Conservation (phyloP, 1,140 invertebrate species). For the Orchestia grillus region DNA sequence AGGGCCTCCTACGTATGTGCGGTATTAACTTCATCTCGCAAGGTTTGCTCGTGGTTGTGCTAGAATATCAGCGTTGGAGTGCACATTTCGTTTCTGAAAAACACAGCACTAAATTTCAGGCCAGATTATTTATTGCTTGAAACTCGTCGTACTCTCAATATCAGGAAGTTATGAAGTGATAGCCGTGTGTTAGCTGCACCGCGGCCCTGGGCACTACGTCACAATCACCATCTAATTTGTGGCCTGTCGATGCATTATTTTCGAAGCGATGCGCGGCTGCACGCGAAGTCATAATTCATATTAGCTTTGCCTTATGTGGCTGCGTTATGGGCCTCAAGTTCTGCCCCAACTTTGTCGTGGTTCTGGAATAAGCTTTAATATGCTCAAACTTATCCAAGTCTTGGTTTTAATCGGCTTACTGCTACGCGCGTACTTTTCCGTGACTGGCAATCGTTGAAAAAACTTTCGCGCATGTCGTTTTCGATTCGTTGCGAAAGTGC, state of each 20-base stretch:
- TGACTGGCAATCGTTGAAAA: constrained; percentile 14
- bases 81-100: not conserved
- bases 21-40: not conserved
- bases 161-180: not conserved
- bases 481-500: constrained; percentile 24
- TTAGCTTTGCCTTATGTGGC: not conserved
- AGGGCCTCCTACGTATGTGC: too few species aligned
- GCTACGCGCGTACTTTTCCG: not conserved
- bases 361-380: not conserved
- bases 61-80: not conserved
- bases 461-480: not conserved
- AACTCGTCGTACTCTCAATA: not conserved
- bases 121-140: not conserved
- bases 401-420: not conserved
- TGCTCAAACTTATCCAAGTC: not conserved
- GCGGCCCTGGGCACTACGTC: not conserved
- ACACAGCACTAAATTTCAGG: not conserved
- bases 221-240: not conserved
- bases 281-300: not conserved
- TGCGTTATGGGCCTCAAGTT: not conserved
- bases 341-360: not conserved
- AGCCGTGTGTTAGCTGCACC: not conserved
- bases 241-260: not conserved
- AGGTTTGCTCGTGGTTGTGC: not conserved
- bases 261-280: not conserved